Evolutionary conservation across 1,140 invertebrate genomes (phyloP), one percentile per base, ranked within the genome.

Genomic region (Caenorhabditis inopinata): DNA sequence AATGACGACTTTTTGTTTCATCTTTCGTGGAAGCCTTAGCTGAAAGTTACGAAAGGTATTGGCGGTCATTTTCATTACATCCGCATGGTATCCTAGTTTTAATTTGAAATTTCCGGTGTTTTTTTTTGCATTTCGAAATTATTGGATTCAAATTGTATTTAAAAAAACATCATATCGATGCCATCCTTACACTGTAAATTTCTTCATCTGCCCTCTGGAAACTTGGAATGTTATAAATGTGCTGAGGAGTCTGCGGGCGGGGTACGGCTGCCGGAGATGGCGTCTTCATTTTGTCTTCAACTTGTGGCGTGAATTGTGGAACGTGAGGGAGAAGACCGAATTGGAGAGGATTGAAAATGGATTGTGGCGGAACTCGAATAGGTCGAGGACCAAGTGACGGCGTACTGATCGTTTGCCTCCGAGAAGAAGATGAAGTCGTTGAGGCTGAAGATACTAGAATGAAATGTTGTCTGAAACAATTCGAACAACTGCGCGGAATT

Each of bases 301-400:
- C 9, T 16, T n/a, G 53, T 32, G 25, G 53, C 21, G 16, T 25
- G 9, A 53, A 27, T 53, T 62, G 53, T 62, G 21, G 27, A 32
- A 21, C 3, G 11, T 51, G 51, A 3, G 53, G 53, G 11, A 62
- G 12, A 11, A 62, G 3, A n/a, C 53, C 53, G 14, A 62, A 62
- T 32, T 62, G 53, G n/a, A 62, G 25, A 14, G 53, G 53, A 32
- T 62, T 62, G 27, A 62, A 62, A 16, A 62, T 32, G 6, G 53
- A 62, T 62, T 68, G 58, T 11, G 25, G 25, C 38, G 58, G 58
- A 68, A 68, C 58, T 21, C 58, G 58, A 38, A 68, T 38, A 23
- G 58, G 58, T 7, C 58, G 58, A 1, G 58, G 58, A 21, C 58
- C 58, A 16, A 38, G 2, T 18, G 58, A n/a, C 38, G 32, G 32